Percentiles rank a stretch among this genome's conserved stretches.
These are phyloP conservation scores for Saccopteryx bilineata DNA, from an alignment of 2,113 vertebrate genomes.

Conservation along the genomic window DNA sequence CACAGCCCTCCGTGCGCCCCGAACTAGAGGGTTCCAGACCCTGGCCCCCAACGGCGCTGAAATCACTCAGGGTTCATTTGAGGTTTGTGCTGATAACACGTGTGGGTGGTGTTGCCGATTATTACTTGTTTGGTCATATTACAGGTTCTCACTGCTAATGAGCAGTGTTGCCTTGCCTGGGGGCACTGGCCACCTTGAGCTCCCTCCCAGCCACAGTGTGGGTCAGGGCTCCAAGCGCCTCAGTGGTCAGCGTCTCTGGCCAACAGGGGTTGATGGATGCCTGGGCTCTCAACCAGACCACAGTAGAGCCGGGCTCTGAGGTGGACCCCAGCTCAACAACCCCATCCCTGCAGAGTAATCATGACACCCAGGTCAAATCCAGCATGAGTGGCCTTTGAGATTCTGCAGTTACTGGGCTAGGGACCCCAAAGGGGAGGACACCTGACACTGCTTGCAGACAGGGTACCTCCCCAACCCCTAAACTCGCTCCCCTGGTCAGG, in stretches of 20 bases:
- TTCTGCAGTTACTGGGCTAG: neutral
- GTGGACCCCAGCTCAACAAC: neutral
- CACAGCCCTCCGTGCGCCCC: neutral
- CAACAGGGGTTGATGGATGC: neutral
- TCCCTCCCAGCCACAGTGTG: neutral
- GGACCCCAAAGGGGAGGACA: neutral
- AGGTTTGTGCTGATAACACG: neutral
- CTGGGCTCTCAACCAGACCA: neutral
- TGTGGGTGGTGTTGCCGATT: neutral
- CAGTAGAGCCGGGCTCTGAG: neutral
- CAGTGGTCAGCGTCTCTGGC: neutral
- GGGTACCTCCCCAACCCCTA: neutral
- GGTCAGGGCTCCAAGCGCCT: rapidly evolving
- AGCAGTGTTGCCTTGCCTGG: neutral
- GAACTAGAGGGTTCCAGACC: too few relatives aligned
- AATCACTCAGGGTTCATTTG: too few relatives aligned
- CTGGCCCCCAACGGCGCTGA: rapidly evolving
- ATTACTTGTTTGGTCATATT: too few relatives aligned
- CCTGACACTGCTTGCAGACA: neutral
- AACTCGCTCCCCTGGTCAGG: rapidly evolving
- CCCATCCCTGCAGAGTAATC: neutral
- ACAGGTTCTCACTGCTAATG: rapidly evolving
- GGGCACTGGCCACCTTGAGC: neutral
- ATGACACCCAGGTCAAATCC: neutral
- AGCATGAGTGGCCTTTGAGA: neutral